Evolutionary conservation across 2,888 invertebrate species (phyloP), one percentile per base, ranked within the genome.

Genomic region (Linyphia triangularis): DNA sequence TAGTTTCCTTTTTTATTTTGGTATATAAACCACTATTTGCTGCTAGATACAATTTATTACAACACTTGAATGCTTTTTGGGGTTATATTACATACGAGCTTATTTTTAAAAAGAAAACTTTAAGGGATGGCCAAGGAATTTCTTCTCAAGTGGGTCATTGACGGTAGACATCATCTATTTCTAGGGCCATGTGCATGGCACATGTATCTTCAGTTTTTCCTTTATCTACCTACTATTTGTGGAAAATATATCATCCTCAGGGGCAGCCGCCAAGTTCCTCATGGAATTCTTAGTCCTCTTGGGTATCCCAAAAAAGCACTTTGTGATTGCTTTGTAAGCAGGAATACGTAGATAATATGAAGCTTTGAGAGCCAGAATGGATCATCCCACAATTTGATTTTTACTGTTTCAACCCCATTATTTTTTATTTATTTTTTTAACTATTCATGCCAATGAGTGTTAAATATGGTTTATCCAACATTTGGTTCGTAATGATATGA

Each of bases 141-240:
- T n/a, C n/a, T n/a, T n/a, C 51, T 51, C n/a, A n/a, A 51, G 51
- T 51, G n/a, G 51, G 51, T n/a, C 16, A 51, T 51, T 5, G 3
- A 1, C 6, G 51, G 13, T 51, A 51, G 51, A 51, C 22, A 24
- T 9, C 30, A 33, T 83, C 83, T 83, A 83, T 83, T 83, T 73
- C 37, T 22, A 43, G 83, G 73, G 43, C 63, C 83, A 83, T 83
- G 37, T 83, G 83, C 26, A 28, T 13, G 30, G 65, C 83, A 73
- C 83, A 24, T 81, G 81, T 69, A 22, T 33, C 26, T 65, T n/a
- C 65, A 28, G n/a, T 28, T 30, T 40, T 57, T 30, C 67, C n/a
- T n/a, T 69, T 81, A 69, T 81, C 81, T 59, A 33, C 30, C 22
- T 19, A 33, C 57, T 69, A 81, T 81, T 81, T 77, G 75, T 61